These are phyloP conservation scores for Norana najaformis DNA, from an alignment of 2,888 invertebrate genomes.

Conservation along the genomic window DNA sequence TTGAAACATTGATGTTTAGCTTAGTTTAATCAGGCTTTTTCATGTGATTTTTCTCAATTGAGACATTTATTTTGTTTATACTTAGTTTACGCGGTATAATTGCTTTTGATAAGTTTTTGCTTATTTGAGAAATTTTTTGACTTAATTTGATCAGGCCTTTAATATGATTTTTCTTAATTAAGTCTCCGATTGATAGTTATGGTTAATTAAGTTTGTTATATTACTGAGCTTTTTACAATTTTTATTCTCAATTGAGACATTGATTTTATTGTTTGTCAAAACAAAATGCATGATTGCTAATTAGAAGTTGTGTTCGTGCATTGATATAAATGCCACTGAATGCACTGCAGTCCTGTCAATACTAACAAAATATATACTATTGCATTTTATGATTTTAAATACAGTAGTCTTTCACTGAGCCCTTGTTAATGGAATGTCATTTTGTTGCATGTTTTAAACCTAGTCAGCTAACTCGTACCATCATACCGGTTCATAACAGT, in stretches of 20 bases:
- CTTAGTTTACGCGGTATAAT: too few species aligned
- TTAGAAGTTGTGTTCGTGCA: neutral
- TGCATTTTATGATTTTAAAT: neutral
- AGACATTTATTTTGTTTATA: too few species aligned
- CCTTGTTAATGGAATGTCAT: neutral
- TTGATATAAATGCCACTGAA: neutral
- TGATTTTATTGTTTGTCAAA: neutral
- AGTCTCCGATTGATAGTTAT: neutral
- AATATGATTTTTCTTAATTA: neutral
- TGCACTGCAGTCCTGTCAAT: neutral
- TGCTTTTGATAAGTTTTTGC: too few species aligned
- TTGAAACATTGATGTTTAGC: neutral
- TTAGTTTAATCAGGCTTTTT: neutral
- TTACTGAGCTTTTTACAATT: neutral
- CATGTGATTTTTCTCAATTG: neutral
- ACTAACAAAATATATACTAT: too few species aligned
- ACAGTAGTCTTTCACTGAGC: neutral
- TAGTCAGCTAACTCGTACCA: too few species aligned
- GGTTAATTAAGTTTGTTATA: neutral
- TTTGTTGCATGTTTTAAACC: neutral
- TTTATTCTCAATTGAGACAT: neutral
- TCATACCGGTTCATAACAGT: too few species aligned
- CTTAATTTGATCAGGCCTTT: neutral
- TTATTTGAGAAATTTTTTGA: neutral
- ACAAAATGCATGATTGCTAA: neutral